Evolutionary conservation across 2,797 vertebrate species (phyloP), one percentile per base, ranked within the genome.

Genomic region (Enoplosus armatus): DNA sequence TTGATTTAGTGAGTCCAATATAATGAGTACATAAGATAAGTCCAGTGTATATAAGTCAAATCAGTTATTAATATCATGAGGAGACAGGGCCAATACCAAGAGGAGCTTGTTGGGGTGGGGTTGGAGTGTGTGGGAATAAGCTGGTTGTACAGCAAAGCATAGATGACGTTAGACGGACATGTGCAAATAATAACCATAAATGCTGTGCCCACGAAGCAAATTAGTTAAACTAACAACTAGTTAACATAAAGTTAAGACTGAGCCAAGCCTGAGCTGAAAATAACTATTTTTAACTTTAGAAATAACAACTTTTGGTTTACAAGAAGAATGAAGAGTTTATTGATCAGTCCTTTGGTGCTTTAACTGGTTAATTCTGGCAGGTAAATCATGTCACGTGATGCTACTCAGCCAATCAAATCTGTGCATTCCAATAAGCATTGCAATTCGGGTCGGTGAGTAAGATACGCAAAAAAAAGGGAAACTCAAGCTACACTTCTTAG

Each of bases 1-100:
- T 63, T 72, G 62, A 53, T 67, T 63, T 47, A 61, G 39, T 60
- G 14, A 35, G 48, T 48, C 48, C 22, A 55, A 24, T 65, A 66
- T 66, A 39, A 47, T 54, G 70, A 48, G 8, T 26, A 37, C 10
- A 59, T 37, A 45, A 61, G 5, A 56, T 67, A 77, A 68, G 15
- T 58, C 33, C 20, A 18, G 14, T 59, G 20, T 45, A 54, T 67
- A 37, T 22, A 68, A 20, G 33, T 29, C n/a, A 43, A 65, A 58
- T 37, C 0, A 0, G 3, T 35, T 35, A 20, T 53, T 43, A 53
- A 41, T 39, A 53, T 61, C 9, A 66, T 12, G 16, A 37, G 63
- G 16, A 68, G 56, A n/a, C 48, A 53, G 2, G 2, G 20, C 22
- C 29, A 15, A 5, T 3, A 45, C 7, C 29, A 14, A 37, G 8